Conservation (phyloP, 2,888 invertebrate species). For the Stomorhina lunata region DNA sequence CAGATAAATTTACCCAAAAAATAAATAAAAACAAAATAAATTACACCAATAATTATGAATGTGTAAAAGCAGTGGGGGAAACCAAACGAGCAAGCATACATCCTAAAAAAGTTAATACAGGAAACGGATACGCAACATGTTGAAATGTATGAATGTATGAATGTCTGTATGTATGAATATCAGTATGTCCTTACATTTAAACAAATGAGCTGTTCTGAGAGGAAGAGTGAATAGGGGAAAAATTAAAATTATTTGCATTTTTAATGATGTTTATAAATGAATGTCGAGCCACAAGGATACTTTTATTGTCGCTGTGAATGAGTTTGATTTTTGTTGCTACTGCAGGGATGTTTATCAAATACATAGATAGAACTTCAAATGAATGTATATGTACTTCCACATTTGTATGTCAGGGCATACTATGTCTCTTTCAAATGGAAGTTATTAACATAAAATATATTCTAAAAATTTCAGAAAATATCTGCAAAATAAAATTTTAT, state of each 20-base stretch:
- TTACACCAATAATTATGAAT: conserved; percentile 44
- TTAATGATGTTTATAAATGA: conserved; percentile 49
- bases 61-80: not conserved
- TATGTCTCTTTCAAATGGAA: not conserved
- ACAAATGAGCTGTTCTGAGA: too few relatives aligned
- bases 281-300: not conserved
- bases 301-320: not conserved
- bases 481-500: not conserved
- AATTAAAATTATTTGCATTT: conserved; percentile 49
- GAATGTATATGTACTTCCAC: not conserved
- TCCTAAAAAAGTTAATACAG: too few relatives aligned
- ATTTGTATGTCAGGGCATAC: not conserved
- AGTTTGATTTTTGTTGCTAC: not conserved
- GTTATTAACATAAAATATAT: conserved; percentile 15
- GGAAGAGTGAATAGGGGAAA: not conserved
- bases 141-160: too few relatives aligned
- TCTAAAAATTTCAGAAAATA: not conserved
- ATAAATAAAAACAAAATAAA: conserved; percentile 35
- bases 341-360: not conserved
- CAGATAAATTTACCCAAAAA: conserved; percentile 40
- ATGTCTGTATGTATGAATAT: too few relatives aligned
- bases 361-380: too few relatives aligned
- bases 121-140: too few relatives aligned
- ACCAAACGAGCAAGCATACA: not conserved
- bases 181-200: too few relatives aligned